These are phyloP conservation scores for Plebejus anna DNA, from an alignment of 2,888 invertebrate genomes.

Conservation along the genomic window DNA sequence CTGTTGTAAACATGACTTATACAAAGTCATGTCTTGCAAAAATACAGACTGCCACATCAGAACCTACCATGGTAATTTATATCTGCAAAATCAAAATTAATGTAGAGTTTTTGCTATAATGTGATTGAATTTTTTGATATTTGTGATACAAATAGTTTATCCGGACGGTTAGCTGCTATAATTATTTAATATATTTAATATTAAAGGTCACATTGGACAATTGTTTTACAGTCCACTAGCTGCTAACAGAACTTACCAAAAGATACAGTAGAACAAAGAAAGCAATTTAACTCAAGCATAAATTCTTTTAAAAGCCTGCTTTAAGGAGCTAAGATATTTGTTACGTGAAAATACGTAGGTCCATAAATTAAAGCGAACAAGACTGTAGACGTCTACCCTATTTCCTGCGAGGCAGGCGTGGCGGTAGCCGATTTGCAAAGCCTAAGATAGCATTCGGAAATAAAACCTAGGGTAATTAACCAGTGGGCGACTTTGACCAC, in stretches of 20 bases:
- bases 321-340: constrained; percentile 19
- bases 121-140: too few relatives aligned
- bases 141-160: too few relatives aligned
- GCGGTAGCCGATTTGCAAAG: constrained; percentile 59
- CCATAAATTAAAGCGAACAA: constrained; percentile 25
- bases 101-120: too few relatives aligned
- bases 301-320: constrained; percentile 9
- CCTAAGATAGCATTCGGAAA: constrained; percentile 73
- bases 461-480: constrained; percentile 74
- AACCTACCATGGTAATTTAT: too few relatives aligned
- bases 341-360: constrained; percentile 19
- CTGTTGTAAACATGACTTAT: too few relatives aligned
- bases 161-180: too few relatives aligned
- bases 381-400: constrained; percentile 31
- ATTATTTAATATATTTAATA: too few relatives aligned
- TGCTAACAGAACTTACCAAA: background rate
- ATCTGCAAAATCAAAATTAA: too few relatives aligned
- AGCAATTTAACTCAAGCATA: background rate
- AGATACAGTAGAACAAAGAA: background rate
- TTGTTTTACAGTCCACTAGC: background rate
- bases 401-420: constrained; percentile 47
- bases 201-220: background rate
- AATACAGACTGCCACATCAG: too few relatives aligned
- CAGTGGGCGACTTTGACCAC: constrained; percentile 56
- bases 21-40: too few relatives aligned